Evolutionary conservation across 2,888 invertebrate species (phyloP).

Genomic region (Hydrotaea diabolus): DNA sequence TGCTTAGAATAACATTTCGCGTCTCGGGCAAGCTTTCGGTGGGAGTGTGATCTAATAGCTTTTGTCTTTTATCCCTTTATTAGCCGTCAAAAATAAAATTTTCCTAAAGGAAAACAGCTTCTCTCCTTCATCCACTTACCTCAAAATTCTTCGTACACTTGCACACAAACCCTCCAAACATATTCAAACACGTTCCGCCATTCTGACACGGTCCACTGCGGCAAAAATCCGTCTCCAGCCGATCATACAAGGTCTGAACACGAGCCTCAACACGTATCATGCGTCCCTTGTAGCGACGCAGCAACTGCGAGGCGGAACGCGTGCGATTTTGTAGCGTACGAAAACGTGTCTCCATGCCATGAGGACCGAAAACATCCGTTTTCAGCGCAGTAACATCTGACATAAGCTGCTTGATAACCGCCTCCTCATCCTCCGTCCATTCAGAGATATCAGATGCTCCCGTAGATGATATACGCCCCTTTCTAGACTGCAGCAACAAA

Average conservation of each 20-base stretch:
- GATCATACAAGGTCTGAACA: constrained; percentile 71
- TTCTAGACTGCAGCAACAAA: constrained; percentile 69
- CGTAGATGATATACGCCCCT: constrained; percentile 58
- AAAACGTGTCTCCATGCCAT: constrained; percentile 70
- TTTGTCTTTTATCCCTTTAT: too few species aligned
- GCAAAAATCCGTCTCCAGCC: constrained; percentile 85
- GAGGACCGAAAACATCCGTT: constrained; percentile 68
- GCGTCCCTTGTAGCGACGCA: constrained; percentile 77
- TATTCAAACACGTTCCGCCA: constrained; percentile 90
- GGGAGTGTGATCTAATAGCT: too few species aligned
- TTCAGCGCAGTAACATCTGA: constrained; percentile 85
- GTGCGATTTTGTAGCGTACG: constrained; percentile 72
- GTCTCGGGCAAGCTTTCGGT: too few species aligned
- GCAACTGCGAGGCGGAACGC: constrained; percentile 68
- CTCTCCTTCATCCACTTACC: constrained; percentile 81
- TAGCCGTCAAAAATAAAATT: too few species aligned
- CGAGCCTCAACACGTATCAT: constrained; percentile 81
- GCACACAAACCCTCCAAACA: constrained; percentile 87
- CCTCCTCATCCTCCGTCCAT: constrained; percentile 61
- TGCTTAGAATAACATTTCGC: too few species aligned
- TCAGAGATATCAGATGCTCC: too few species aligned
- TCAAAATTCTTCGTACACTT: constrained; percentile 90
- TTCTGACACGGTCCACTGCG: constrained; percentile 89
- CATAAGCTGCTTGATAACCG: constrained; percentile 77
- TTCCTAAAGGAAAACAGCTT: too few species aligned